Conservation (phyloP, 2,888 invertebrate species). For the Drosophila nr. fundita region DNA sequence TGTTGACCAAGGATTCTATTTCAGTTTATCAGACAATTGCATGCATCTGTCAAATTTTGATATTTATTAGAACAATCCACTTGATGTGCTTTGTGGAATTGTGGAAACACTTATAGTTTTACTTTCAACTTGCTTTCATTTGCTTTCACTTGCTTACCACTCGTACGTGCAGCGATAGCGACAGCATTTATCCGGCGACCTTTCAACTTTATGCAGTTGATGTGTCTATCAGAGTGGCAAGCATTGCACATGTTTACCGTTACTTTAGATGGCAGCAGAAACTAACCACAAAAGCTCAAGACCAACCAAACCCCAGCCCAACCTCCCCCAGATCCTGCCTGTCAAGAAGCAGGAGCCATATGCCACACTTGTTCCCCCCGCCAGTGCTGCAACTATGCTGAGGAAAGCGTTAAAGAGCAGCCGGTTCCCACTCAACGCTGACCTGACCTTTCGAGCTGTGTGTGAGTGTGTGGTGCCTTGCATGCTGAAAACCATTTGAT, state of each 20-base stretch:
- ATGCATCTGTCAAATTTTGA: not conserved
- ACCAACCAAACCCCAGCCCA: not conserved
- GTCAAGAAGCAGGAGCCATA: constrained; percentile 7
- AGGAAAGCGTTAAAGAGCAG: constrained; percentile 44
- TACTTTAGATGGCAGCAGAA: constrained; percentile 36
- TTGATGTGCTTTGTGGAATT: constrained; percentile 5
- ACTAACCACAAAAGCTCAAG: constrained; percentile 33
- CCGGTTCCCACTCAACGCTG: constrained; percentile 42
- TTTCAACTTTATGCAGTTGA: constrained; percentile 21
- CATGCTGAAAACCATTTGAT: constrained; percentile 66
- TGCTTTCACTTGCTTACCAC: not conserved
- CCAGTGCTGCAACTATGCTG: constrained; percentile 15
- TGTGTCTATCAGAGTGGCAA: constrained; percentile 45
- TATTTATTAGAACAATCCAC: not conserved
- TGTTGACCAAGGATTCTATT: not conserved
- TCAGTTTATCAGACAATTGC: not conserved
- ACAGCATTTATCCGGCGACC: constrained; percentile 14
- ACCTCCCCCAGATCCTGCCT: not conserved
- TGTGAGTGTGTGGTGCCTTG: constrained; percentile 37
- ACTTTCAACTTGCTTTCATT: constrained; percentile 3
- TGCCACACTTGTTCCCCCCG: constrained; percentile 18
- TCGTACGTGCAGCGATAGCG: constrained; percentile 14
- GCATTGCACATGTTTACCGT: constrained; percentile 49
- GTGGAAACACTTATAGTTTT: not conserved
- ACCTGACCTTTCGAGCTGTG: constrained; percentile 56